These are phyloP conservation scores for Polydrusus pterygomalis DNA, from an alignment of 2,888 invertebrate species.

Conservation along the genomic window DNA sequence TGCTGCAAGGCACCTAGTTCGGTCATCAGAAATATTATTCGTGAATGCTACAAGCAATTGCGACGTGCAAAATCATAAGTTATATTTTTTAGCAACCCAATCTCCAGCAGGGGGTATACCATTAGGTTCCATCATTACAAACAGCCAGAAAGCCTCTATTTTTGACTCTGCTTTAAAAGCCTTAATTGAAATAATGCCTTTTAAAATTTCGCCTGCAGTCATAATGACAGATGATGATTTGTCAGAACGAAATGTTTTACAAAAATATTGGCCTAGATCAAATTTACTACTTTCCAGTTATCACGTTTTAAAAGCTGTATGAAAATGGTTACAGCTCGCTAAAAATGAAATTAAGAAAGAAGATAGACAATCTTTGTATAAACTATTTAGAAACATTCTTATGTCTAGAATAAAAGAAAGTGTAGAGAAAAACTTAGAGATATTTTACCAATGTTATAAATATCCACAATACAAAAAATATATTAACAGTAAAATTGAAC, in stretches of 20 bases:
- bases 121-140: constrained; percentile 31
- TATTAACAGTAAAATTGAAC: too few relatives aligned
- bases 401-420: too few relatives aligned
- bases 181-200: constrained; percentile 30
- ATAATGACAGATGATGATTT: constrained; percentile 51
- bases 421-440: too few relatives aligned
- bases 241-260: constrained; percentile 34
- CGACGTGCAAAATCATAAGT: constrained; percentile 43
- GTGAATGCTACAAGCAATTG: constrained; percentile 37
- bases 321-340: constrained; percentile 1
- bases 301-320: constrained; percentile 45
- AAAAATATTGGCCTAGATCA: constrained; percentile 43
- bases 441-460: too few relatives aligned
- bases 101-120: constrained; percentile 40
- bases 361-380: too few relatives aligned
- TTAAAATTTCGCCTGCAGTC: constrained; percentile 42
- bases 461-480: too few relatives aligned
- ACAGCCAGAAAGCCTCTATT: constrained; percentile 17
- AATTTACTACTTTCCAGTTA: constrained; percentile 40
- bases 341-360: too few relatives aligned
- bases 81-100: constrained; percentile 48
- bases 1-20: constrained; percentile 23
- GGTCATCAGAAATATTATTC: constrained; percentile 14
- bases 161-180: constrained; percentile 36
- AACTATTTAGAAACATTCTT: too few relatives aligned